A percentile compares a stretch with the other conserved stretches of the same genome.
phyloP scores from a whole-genome alignment of 1,140 invertebrate genomes.

The Calosoma granatense region DNA sequence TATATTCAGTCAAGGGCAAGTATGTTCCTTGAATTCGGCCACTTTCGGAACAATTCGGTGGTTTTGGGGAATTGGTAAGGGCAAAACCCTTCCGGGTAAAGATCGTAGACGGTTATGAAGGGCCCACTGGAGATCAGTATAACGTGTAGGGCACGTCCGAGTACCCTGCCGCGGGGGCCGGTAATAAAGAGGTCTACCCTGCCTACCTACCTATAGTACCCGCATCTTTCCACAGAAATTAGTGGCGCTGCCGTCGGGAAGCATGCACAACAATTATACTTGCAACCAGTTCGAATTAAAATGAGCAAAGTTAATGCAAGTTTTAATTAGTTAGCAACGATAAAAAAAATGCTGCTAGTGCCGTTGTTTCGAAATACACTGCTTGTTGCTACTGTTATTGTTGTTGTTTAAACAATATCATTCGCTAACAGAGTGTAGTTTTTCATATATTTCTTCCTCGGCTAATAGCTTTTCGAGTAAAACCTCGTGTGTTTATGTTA shows the following conservation, averaged over 20 bases:
- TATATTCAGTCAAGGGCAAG: no score
- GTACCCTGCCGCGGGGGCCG: not conserved
- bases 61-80: not conserved
- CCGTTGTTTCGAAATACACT: no score
- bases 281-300: not conserved
- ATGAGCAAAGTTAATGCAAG: constrained; percentile 6
- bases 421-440: not conserved
- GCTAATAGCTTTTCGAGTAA: not conserved
- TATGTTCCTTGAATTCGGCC: no score
- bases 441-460: not conserved
- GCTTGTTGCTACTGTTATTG: not conserved
- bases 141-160: constrained; percentile 2
- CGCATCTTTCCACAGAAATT: not conserved
- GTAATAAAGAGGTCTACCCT: not conserved
- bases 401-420: not conserved
- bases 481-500: not conserved
- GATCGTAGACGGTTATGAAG: constrained; percentile 8
- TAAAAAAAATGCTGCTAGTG: not conserved
- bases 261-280: constrained; percentile 6
- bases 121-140: constrained; percentile 5
- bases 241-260: not conserved
- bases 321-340: constrained; percentile 1
- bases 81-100: not conserved
- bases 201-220: not conserved
- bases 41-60: not conserved